Base-by-base conservation (phyloP, 1,140 invertebrate genomes). In the Drosophila simulans region DNA sequence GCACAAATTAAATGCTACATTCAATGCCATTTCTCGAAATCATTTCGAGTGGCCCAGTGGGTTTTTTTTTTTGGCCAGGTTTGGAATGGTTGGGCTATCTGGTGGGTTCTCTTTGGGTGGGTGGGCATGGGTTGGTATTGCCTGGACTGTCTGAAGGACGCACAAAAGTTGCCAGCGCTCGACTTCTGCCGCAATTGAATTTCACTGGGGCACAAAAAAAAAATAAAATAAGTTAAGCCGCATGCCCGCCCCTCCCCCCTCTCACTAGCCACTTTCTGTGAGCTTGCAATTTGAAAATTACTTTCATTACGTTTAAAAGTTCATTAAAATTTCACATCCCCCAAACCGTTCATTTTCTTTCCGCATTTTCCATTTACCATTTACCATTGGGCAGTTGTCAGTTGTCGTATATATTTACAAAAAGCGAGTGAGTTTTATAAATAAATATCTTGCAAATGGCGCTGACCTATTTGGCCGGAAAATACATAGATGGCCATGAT, bases 1-100 rank as follows among this genome's bases (percentile, higher is more conserved):
- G 62, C 68, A 89, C 83, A 88, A 88, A 88, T 88, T 89, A 88
- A 86, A 88, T 88, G 83, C 80, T 89, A 88, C 83, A 88, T 89
- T 89, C 83, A 89, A 88, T 86, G 83, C 83, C 83, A 86, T 86
- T 86, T 79, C 64, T 79, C 64, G 70, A 79, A 86, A 82, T 88
- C 79, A 83, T 88, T 77, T 76, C 79, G 75, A 88, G 79, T 74
- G 71, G 72, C 46, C 46, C 22, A 35, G n/a, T 60, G 51, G 59
- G 37, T 15, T 59, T 60, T 20, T 31, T 15, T 59, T 60, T 20
- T 31, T 31, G 7, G 3, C 8, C 7, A 12, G 53, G 22, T 15
- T 39, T 49, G 5, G 20, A 60, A 12, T 20, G 8, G 35, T 40
- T 25, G n/a, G 59, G 8, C 4, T 20, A 8, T n/a, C 12, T 37